Evolutionary conservation across 1,140 invertebrate genomes (phyloP), one percentile per base, ranked within the genome.

Genomic region (Bicyclus anynana): DNA sequence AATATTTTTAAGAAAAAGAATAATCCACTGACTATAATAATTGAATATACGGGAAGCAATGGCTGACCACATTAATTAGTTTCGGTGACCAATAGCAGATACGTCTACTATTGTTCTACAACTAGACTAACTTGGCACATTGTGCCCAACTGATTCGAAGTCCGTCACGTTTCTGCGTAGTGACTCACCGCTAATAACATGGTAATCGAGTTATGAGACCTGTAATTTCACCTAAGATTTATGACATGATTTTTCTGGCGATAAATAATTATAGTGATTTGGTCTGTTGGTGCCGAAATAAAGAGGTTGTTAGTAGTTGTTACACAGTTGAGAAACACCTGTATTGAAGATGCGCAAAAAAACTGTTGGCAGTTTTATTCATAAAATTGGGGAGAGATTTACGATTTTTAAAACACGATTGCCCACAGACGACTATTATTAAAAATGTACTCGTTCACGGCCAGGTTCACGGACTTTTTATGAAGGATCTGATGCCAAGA

Each of bases 191-290:
- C 37, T 78, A 80, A 74, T 70, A 66, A 72, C 59, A 53, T 62
- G 55, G 57, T 57, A 61, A 62, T 77, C 69, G 69, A 69, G 67
- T 69, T 66, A 67, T 65, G 61, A 37, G 77, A 62, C 73, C 54
- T 71, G 69, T 76, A 84, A 84, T 84, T 74, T 80, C 29, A 59
- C 53, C 46, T 58, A 61, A 67, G 79, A 82, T 82, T 82, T 80
- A 84, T 67, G 71, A 77, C 67, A 74, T 72, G 67, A 72, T 68
- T 66, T n/a, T 64, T 65, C 65, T 46, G 47, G 53, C 63, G 52
- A 51, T 73, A 66, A 70, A 68, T 80, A 72, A 84, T 82, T 83
- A 82, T 60, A 76, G 74, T 83, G 50, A 80, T 84, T 73, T 63
- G 44, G 47, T 42, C 46, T 59, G 63, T 61, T 59, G 59, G 76